Evolutionary conservation across 2,888 invertebrate species (phyloP).

Genomic region (Lepidochrysops patricia): DNA sequence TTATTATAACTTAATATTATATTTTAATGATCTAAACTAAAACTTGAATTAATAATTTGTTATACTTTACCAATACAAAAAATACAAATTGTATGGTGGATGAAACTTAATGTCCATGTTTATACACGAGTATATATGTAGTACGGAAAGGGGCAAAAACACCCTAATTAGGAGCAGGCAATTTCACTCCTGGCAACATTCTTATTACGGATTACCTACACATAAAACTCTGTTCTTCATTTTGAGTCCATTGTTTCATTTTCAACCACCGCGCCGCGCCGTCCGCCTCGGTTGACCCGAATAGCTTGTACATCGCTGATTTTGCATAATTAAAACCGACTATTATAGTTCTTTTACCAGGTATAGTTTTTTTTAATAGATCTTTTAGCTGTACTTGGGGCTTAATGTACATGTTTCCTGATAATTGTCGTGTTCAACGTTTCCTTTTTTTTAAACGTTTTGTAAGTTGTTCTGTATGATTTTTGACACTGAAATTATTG

Average conservation of each 20-base stretch:
- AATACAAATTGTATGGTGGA: too few relatives aligned
- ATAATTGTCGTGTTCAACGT: background rate
- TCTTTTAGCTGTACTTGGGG: constrained; percentile 16
- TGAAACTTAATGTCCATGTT: background rate
- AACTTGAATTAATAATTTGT: too few relatives aligned
- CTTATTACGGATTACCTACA: constrained; percentile 10
- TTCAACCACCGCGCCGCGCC: constrained; percentile 40
- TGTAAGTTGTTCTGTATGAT: background rate
- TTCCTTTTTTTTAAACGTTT: background rate
- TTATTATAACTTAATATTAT: too few relatives aligned
- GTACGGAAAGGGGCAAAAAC: background rate
- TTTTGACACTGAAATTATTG: background rate
- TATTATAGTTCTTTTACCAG: constrained; percentile 41
- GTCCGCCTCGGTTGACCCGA: constrained; percentile 47
- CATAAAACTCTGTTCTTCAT: constrained; percentile 33
- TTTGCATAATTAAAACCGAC: constrained; percentile 58
- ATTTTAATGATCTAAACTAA: too few relatives aligned
- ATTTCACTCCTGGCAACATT: background rate
- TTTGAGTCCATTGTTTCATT: constrained; percentile 54
- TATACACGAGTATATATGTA: background rate
- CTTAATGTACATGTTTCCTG: constrained; percentile 17
- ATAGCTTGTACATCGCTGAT: constrained; percentile 49
- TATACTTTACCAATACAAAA: too few relatives aligned
- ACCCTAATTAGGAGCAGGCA: background rate
- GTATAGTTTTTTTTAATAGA: constrained; percentile 39